phyloP scores from a whole-genome alignment of 2,888 invertebrate genomes.

The Villa cingulata region DNA sequence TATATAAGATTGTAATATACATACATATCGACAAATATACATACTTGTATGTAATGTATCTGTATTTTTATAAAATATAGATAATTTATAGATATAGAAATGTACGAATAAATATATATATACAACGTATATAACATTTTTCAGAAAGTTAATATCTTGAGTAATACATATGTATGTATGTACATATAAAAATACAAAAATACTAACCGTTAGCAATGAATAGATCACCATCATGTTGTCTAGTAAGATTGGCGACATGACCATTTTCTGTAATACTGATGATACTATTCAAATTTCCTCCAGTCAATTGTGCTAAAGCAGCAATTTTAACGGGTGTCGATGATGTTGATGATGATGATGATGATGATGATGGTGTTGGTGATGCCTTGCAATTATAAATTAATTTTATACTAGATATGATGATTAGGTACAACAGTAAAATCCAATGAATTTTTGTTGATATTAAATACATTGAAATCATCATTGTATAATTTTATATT shows the following conservation, averaged over 20 bases:
- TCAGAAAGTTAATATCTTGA: too few species aligned
- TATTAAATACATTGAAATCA: background rate
- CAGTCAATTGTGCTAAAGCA: background rate
- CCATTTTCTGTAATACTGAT: background rate
- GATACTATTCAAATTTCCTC: background rate
- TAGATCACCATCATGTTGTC: slow-evolving; percentile 36
- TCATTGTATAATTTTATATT: too few species aligned
- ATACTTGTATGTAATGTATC: too few species aligned
- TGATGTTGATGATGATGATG: too few species aligned
- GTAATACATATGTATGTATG: too few species aligned
- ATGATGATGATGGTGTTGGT: background rate
- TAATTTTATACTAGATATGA: background rate
- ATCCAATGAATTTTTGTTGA: background rate
- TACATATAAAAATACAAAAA: background rate
- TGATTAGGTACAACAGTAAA: background rate
- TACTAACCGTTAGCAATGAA: slow-evolving; percentile 33
- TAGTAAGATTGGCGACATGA: slow-evolving; percentile 30
- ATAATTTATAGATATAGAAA: too few species aligned
- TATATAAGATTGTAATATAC: too few species aligned
- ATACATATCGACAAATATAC: too few species aligned
- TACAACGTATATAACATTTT: too few species aligned
- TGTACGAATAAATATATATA: too few species aligned
- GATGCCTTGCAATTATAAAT: background rate
- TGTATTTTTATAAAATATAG: too few species aligned
- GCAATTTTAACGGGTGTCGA: background rate